Evolutionary conservation across 2,888 invertebrate genomes (phyloP).

Genomic region (Agrochola litura): DNA sequence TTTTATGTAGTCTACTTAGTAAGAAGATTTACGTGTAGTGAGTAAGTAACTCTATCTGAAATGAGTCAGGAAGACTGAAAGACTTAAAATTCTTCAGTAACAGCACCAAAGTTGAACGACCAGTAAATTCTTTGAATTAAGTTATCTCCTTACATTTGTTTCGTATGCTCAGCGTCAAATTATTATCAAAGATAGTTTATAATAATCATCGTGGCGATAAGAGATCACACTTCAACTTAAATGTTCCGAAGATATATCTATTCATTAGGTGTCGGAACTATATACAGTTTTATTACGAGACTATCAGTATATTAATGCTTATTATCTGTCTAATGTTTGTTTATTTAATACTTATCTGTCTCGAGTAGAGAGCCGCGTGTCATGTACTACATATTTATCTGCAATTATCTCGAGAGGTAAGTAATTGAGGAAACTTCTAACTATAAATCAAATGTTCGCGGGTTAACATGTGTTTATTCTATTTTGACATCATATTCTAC

Average conservation of each 20-base stretch:
- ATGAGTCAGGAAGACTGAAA: background rate
- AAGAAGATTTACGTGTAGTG: background rate
- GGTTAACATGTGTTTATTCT: constrained; percentile 37
- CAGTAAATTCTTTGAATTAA: constrained; percentile 57
- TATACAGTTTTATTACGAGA: constrained; percentile 15
- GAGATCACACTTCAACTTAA: constrained; percentile 41
- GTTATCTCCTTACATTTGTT: constrained; percentile 66
- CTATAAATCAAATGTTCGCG: constrained; percentile 41
- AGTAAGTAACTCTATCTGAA: background rate
- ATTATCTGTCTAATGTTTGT: constrained; percentile 56
- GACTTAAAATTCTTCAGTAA: constrained; percentile 17
- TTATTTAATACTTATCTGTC: constrained; percentile 51
- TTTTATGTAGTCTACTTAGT: too few species aligned
- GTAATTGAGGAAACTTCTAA: constrained; percentile 57
- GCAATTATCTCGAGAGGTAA: constrained; percentile 55
- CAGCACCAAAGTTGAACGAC: constrained; percentile 31
- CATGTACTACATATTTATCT: constrained; percentile 52
- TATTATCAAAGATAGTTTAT: constrained; percentile 59
- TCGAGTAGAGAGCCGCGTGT: constrained; percentile 42
- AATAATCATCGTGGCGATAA: constrained; percentile 59
- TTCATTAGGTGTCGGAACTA: constrained; percentile 32
- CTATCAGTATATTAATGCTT: constrained; percentile 29
- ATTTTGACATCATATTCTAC: constrained; percentile 36
- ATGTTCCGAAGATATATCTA: constrained; percentile 11
- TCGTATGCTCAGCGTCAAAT: constrained; percentile 44